Base-by-base conservation (phyloP, 37 sponge, comb jelly and placozoan species). In the Chondrilla cf. caribensis region DNA sequence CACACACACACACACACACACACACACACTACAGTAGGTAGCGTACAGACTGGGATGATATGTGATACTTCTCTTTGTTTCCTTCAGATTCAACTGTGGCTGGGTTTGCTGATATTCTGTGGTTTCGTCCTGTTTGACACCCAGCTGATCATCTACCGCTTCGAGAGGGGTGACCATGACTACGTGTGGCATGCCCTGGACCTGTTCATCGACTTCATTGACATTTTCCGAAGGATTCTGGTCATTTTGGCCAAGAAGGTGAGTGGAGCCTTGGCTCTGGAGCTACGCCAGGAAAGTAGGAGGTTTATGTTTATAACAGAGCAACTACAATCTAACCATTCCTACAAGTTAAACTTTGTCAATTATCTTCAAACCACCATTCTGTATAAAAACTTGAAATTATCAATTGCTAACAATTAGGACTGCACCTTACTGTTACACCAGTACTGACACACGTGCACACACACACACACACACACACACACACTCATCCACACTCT, bases 91-190 rank as follows among this genome's bases (percentile, higher is more conserved):
- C 86, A 94, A 80, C 44, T 98, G 80, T 98, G 95, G 82, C 55
- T 86, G 70, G 91, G 90, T 26, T 88, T 97, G 81, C 26, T 93
- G 26, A n/a, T 97, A 60, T 92, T 95, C 85, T 95, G 96, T 80
- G 96, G 86, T 3, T 97, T 97, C 82, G 92, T 97, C 6, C 82
- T 95, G 60, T 97, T 90, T 62, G 98, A 97, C 82, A 97, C 98
- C 32, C 98, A 97, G 64, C 89, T 97, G 57, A 98, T 98, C 58
- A 85, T 95, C n/a, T 93, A 98, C 89, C 84, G 86, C 73, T 89
- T 84, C 66, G 81, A 91, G 54, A 64, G 42, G 78, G 98, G 98
- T 21, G 93, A 98, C 82, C 59, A 86, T 0, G 98, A 98, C 79
- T 95, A 83, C 68, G 88, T 95, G 77, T 87, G 94, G 89, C 98